phyloP scores from a whole-genome alignment of 1,140 invertebrate genomes.

The Cotesia chilonis region DNA sequence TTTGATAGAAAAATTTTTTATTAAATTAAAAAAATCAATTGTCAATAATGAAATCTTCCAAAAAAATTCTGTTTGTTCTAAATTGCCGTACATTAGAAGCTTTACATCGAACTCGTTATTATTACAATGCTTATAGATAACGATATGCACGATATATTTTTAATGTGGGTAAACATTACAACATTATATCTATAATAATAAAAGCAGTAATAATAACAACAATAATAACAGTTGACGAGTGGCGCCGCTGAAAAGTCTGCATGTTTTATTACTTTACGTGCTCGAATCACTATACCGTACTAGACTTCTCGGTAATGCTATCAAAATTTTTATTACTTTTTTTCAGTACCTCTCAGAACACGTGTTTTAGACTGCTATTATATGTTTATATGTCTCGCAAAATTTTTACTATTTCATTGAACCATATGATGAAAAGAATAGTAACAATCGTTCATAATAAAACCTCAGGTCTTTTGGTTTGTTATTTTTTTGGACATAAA shows the following conservation, averaged over 20 bases:
- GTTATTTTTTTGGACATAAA: too few relatives aligned
- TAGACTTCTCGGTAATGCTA: conserved; percentile 41
- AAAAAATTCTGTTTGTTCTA: too few relatives aligned
- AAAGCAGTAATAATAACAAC: background rate
- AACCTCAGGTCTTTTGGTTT: too few relatives aligned
- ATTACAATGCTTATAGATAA: too few relatives aligned
- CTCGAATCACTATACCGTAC: conserved; percentile 41
- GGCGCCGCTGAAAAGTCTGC: conserved; percentile 34
- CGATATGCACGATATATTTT: too few relatives aligned
- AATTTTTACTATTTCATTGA: conserved; percentile 5
- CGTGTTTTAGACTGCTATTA: conserved; percentile 5
- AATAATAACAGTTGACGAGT: background rate
- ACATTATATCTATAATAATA: conserved; percentile 1
- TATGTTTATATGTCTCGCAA: background rate
- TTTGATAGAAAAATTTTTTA: too few relatives aligned
- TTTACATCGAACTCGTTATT: too few relatives aligned
- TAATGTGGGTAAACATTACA: too few relatives aligned
- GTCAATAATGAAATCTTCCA: too few relatives aligned
- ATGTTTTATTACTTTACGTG: conserved; percentile 55
- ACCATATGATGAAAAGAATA: background rate
- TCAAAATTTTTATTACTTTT: conserved; percentile 46
- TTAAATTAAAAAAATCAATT: too few relatives aligned
- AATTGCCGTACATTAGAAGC: too few relatives aligned
- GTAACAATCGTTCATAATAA: background rate
- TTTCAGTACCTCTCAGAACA: conserved; percentile 39